Evolutionary conservation across 1,140 invertebrate genomes (phyloP), one percentile per base, ranked within the genome.

Genomic region (Aricia agestis): DNA sequence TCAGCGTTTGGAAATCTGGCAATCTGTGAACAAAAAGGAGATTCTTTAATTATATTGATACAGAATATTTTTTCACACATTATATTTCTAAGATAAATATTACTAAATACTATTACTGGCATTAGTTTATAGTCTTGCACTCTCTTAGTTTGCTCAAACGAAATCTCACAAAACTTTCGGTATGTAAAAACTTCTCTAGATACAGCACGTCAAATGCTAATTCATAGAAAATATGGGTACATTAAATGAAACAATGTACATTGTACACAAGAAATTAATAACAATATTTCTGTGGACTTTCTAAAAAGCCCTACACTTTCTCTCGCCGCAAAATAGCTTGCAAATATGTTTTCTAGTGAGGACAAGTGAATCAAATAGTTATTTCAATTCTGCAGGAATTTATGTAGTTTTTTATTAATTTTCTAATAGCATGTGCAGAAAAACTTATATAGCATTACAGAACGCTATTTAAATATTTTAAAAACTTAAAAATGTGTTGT

Each of bases 1-100:
- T 63, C 59, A 63, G 17, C 19, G 19, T 63, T 63, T 63, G 59
- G 59, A 63, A 63, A 63, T 63, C 59, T 63, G 59, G 59, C 59
- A 25, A 63, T 63, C 59, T 63, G 59, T 18, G 19, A 18, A 63
- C 19, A 63, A 63, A 63, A 63, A 19, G 18, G 18, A 63, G 18
- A 63, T 63, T 11, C 4, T 15, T 59, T 59, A 59, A 18, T 11
- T 59, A 59, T 2, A 59, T 17, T 7, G 18, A 25, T 25, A 19
- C 59, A 63, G 7, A 63, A 63, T 11, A 59, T 17, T 2, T 17
- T n/a, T n/a, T 1, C 57, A 59, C 13, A 59, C 9, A 7, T 36
- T 32, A 32, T 3, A 32, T 3, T 32, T 3, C 25, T 25, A 25
- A 25, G 25, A 25, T 25, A 25, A 25, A 25, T 25, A 25, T 25